Percentiles rank a stretch among this genome's conserved stretches.
Conservation (phyloP, 92 coral and sea anemone genomes). For the Desmophyllum pertusum region DNA sequence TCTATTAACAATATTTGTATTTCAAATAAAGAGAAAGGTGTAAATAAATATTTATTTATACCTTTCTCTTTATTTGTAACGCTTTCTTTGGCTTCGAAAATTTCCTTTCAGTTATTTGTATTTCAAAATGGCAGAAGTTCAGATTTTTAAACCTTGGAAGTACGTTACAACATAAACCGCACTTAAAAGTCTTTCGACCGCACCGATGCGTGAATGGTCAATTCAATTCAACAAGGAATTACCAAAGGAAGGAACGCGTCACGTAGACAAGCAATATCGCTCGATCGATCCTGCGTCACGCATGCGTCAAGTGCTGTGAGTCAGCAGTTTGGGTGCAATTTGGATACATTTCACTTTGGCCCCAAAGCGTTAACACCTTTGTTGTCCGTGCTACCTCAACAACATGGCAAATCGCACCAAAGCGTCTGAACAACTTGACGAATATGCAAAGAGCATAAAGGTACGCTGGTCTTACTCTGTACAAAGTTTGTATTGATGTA, state of each 20-base stretch:
- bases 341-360: background rate
- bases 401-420: slow-evolving; percentile 72
- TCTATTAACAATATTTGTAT: too few relatives aligned
- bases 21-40: too few relatives aligned
- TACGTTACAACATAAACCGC: background rate
- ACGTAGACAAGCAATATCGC: background rate
- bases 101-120: too few relatives aligned
- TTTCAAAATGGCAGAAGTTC: too few relatives aligned
- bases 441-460: slow-evolving; percentile 64
- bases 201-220: background rate
- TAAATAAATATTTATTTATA: too few relatives aligned
- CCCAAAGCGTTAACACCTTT: background rate
- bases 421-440: slow-evolving; percentile 82
- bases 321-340: background rate
- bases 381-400: background rate
- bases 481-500: background rate
- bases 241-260: background rate
- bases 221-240: background rate
- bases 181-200: background rate
- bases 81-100: too few relatives aligned
- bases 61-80: too few relatives aligned
- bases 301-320: slow-evolving; percentile 10
- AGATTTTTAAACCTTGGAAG: too few relatives aligned
- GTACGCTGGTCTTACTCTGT: slow-evolving; percentile 40
- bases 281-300: background rate